A percentile compares a stretch with the other conserved stretches of the same genome.
Conservation (phyloP, 2,888 invertebrate genomes). For the Hirtodrosophila alboralis region DNA sequence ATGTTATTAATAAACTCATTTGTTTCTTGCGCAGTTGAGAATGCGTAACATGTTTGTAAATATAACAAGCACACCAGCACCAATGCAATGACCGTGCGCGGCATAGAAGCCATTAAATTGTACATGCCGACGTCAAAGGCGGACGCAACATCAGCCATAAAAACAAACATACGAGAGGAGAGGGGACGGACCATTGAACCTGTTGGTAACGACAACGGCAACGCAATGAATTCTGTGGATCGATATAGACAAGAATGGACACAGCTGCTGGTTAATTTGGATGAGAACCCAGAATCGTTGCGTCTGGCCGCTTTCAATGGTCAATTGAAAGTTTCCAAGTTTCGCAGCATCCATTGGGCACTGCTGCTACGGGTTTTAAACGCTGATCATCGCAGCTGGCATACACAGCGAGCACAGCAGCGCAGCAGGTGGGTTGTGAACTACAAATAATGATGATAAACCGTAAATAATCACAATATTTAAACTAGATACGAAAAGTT, state of each 20-base stretch:
- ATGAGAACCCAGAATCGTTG: constrained; percentile 84
- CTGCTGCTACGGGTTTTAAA: constrained; percentile 84
- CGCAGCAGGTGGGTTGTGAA: constrained; percentile 78
- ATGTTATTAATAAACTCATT: constrained; percentile 14
- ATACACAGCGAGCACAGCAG: constrained; percentile 78
- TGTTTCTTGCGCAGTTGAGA: constrained; percentile 4
- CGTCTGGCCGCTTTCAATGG: constrained; percentile 83
- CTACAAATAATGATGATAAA: too few species aligned
- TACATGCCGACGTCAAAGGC: constrained; percentile 62
- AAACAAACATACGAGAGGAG: constrained; percentile 69
- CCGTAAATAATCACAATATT: not conserved
- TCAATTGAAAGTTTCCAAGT: constrained; percentile 83
- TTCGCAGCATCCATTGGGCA: constrained; percentile 85
- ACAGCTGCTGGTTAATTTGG: constrained; percentile 80
- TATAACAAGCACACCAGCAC: constrained; percentile 32
- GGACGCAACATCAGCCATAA: constrained; percentile 54
- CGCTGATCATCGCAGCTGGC: constrained; percentile 83
- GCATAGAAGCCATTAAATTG: constrained; percentile 81
- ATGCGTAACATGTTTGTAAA: constrained; percentile 31
- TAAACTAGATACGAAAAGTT: constrained; percentile 82
- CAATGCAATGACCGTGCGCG: constrained; percentile 73
- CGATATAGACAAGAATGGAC: constrained; percentile 82
- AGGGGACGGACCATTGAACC: constrained; percentile 47
- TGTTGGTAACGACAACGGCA: constrained; percentile 26
- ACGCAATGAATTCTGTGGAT: constrained; percentile 81